Evolutionary conservation across 1,140 invertebrate genomes (phyloP), one percentile per base, ranked within the genome.

Genomic region (Hestina assimilis): DNA sequence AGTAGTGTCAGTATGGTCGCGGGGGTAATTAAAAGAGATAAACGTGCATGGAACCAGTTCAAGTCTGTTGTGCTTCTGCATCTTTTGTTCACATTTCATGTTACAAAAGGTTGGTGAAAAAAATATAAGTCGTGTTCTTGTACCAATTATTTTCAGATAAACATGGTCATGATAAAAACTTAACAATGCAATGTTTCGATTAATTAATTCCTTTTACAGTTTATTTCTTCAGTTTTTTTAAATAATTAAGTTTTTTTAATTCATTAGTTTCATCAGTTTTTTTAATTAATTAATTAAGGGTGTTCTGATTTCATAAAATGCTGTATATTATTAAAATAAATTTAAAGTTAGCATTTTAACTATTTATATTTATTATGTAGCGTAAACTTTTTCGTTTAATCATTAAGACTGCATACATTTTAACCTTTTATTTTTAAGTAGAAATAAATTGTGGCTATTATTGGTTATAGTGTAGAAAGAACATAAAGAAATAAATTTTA

Each of bases 1-100:
- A 74, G 66, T 75, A 78, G 75, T 76, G 75, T 82, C 76, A 83
- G 77, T 58, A 87, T 87, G 84, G 66, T 77, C 71, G 72, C 67
- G 69, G 72, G 69, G 59, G 61, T 74, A 73, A 81, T 80, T 79
- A 83, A 72, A 65, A 75, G 47, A 73, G 63, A 82, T 79, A 85
- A 87, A 78, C 66, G 73, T 73, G 66, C 69, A 76, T 75, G 69
- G 70, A 82, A 83, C 74, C 70, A 83, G 69, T 82, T 82, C 57
- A 78, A 73, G 61, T 73, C 62, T 58, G 50, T 72, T 51, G 59
- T 86, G 70, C 29, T 85, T 75, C 69, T 87, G 66, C 67, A 82
- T 66, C 59, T 87, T 69, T 77, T 87, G 67, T 74, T 82, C 53
- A 74, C 66, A 50, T 72, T 78, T 35, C 73, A 67, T 54, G 40